phyloP scores from a whole-genome alignment of 2,888 invertebrate genomes.

The Synergus laeviventris region DNA sequence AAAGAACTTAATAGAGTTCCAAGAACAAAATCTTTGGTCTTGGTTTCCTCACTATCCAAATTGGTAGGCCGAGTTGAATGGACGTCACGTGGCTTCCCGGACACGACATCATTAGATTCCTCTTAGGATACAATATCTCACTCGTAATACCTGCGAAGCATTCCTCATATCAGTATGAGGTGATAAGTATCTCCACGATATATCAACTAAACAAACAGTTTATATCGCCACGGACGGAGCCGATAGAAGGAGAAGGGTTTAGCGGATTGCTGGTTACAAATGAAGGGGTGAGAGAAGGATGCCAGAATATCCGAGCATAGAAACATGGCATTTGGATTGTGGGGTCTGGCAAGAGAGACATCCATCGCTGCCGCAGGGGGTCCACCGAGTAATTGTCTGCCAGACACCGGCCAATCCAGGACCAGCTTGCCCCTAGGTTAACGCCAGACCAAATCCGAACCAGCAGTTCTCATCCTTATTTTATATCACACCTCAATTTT shows the following conservation, averaged over 20 bases:
- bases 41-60: conserved; percentile 20
- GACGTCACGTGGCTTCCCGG: conserved; percentile 38
- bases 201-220: conserved; percentile 74
- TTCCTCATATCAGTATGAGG: conserved; percentile 66
- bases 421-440: conserved; percentile 49
- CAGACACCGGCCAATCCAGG: conserved; percentile 68
- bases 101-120: conserved; percentile 67
- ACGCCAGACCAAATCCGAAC: conserved; percentile 44
- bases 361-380: conserved; percentile 74
- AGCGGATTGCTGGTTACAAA: conserved; percentile 42
- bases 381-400: conserved; percentile 74
- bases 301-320: conserved; percentile 50
- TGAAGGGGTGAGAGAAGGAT: conserved; percentile 50
- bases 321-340: conserved; percentile 61
- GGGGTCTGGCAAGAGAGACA: conserved; percentile 69
- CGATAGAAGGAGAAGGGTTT: conserved; percentile 43
- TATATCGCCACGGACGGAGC: conserved; percentile 58
- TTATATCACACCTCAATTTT: conserved; percentile 40
- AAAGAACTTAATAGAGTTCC: conserved; percentile 21
- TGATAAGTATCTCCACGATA: conserved; percentile 73
- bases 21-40: conserved; percentile 12
- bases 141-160: conserved; percentile 49
- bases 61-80: conserved; percentile 23
- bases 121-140: conserved; percentile 70
- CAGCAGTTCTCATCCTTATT: conserved; percentile 36